Base-by-base conservation (phyloP, 2,797 vertebrate genomes). In the Discoglossus pictus region DNA sequence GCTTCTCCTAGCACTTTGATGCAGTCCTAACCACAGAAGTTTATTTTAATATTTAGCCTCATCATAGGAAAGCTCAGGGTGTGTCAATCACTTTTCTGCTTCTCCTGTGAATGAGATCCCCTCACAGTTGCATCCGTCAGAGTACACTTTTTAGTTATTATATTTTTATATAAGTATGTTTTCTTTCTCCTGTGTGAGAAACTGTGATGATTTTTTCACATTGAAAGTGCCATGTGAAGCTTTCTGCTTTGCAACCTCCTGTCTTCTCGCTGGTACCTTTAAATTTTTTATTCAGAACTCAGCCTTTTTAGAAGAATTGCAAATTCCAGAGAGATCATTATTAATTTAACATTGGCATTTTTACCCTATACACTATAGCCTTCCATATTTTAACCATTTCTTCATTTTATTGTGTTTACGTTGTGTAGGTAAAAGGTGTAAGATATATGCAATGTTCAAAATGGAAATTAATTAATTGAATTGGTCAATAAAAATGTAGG, bases 251-350 rank as follows among this genome's bases (percentile, higher is more conserved):
- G 9, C 80, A 86, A 83, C 76, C 82, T 87, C 75, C 88, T 90
- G 85, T 87, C 82, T 89, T 81, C 78, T 89, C 89, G 81, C 82
- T 85, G 82, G 82, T 83, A 89, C 80, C 77, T 83, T 77, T 95
- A 93, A 89, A 98, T 97, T 95, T 97, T 98, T 97, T 82, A 98
- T 98, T 90, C 63, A 80, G 80, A 97, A 91, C 90, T 86, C 80
- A 91, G 87, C 87, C 87, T 96, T 92, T 93, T 93, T 91, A 92
- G 93, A 93, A 95, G 94, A 94, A 96, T 95, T 94, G 82, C 84
- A 90, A 93, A 96, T 93, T 96, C 92, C 88, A 91, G 88, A 85
- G 89, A 88, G 92, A 88, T 85, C 91, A 97, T 99, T 92, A 96
- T 96, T 96, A 96, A 98, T 98, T 98, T 92, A 97, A 77, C 63